Evolutionary conservation across 2,113 vertebrate species (phyloP), one percentile per base, ranked within the genome.

Genomic region (Urocolius indicus): DNA sequence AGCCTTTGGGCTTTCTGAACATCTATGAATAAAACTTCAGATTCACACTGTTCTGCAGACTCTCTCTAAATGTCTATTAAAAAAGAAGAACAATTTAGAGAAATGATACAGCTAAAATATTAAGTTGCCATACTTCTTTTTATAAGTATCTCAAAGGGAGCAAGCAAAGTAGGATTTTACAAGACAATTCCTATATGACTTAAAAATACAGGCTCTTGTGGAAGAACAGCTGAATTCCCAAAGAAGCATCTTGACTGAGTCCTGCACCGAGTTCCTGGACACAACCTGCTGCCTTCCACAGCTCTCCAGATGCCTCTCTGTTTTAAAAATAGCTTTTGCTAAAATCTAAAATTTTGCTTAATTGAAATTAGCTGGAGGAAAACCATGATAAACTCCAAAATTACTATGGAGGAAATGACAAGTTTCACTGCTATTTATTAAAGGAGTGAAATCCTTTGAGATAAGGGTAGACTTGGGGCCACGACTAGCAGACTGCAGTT

Each of bases 401-500:
- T 59, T 2, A 43, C 19, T 63, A 55, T 0, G 1, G 58, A 82
- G 61, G 45, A 87, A 85, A 94, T 38, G 29, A 82, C 82, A 84
- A 84, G 30, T 36, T 83, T 84, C 78, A 83, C 62, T 20, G 34
- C 18, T 59, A 65, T 65, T 68, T 81, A 82, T n/a, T n/a, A n/a
- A n/a, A n/a, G n/a, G n/a, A 79, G 27, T 74, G 27, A 87, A 94
- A 66, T 89, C 49, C 58, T 89, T 75, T 6, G n/a, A 94, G 38
- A 38, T 68, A 66, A 71, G 32, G 48, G 34, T 59, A 63, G 84
- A 76, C 72, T 89, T 59, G 24, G 48, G 71, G 26, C 58, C 93
- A 61, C 23, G 88, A 89, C 92, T 89, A 58, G 84, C 65, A 93
- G 82, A 65, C 61, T 83, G 79, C 74, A 54, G 92, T 65, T 77